Base-by-base conservation (phyloP, 2,113 vertebrate species). In the Ceyx melanurus region DNA sequence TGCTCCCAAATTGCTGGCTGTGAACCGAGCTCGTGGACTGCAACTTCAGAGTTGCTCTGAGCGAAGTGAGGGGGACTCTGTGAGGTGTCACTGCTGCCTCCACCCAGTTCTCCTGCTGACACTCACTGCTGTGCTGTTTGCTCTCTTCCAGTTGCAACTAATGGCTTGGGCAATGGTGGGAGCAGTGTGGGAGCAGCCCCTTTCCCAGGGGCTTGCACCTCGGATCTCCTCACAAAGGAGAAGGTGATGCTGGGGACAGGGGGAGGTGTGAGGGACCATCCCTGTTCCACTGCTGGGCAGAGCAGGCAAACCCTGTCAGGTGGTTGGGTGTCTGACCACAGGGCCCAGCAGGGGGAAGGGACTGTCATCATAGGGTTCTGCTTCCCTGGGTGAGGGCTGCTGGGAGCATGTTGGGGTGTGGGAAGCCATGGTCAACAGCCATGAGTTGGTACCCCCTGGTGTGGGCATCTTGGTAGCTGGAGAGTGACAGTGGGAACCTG, bases 171-270 rank as follows among this genome's bases (percentile, higher is more conserved):
- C 6, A 18, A 56, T 11, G 66, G 67, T 45, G 51, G 3, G 14
- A 53, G 57, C 0, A 0, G 11, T 4, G 19, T 29, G 23, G 3
- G 48, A 25, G 5, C 35, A 56, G 18, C 43, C 40, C 56, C 87
- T 45, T 50, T 73, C 17, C 60, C 25, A 7, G 70, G 23, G 15
- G 29, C 54, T 51, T 82, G 42, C 9, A 20, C 29, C 3, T 6
- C 25, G 6, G 89, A 95, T 15, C 21, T 75, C 11, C 51, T 95
- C 51, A 87, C 56, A 3, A 73, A 51, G 87, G 92, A 96, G 35
- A 97, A 97, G 96, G 97, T 98, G 71, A 82, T 65, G 43, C 61
- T 42, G 43, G 29, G 50, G 48, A 22, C 12, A 7, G 48, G 50
- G 23, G 50, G 65, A 35, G 13, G 62, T 10, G 22, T 6, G 82